Percentiles rank a stretch among this genome's conserved stretches.
Conservation (phyloP, 2,888 invertebrate genomes). For the Drosophila borealis region DNA sequence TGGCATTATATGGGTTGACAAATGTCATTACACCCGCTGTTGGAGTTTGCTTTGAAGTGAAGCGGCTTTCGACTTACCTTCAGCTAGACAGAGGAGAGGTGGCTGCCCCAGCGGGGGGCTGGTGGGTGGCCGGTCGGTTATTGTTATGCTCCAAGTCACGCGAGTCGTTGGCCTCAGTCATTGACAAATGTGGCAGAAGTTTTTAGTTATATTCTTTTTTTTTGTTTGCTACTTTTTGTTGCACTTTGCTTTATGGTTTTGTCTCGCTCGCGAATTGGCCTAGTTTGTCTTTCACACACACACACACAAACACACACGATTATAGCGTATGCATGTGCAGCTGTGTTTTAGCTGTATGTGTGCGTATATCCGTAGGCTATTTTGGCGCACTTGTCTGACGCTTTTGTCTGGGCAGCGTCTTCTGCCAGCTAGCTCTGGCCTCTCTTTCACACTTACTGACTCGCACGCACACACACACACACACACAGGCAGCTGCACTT, state of each 20-base stretch:
- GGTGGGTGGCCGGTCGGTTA: slow-evolving; percentile 20
- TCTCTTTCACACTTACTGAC: neutral
- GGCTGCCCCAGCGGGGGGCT: neutral
- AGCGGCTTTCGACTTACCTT: slow-evolving; percentile 49
- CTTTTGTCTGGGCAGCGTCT: slow-evolving; percentile 59
- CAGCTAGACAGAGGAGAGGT: neutral
- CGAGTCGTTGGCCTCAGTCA: slow-evolving; percentile 71
- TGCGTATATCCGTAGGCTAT: slow-evolving; percentile 47
- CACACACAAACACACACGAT: slow-evolving; percentile 19
- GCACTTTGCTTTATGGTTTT: slow-evolving; percentile 49
- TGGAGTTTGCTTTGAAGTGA: slow-evolving; percentile 66
- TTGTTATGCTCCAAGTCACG: slow-evolving; percentile 62
- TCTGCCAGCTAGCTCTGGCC: slow-evolving; percentile 11
- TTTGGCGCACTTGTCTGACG: slow-evolving; percentile 59
- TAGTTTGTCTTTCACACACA: slow-evolving; percentile 63
- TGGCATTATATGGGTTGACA: slow-evolving; percentile 61
- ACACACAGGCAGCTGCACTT: slow-evolving; percentile 53
- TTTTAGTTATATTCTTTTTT: slow-evolving; percentile 42
- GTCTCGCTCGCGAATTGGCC: slow-evolving; percentile 69
- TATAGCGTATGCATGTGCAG: slow-evolving; percentile 9
- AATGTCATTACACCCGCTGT: slow-evolving; percentile 78
- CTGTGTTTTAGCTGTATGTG: slow-evolving; percentile 1
- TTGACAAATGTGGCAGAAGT: slow-evolving; percentile 69
- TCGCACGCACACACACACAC: slow-evolving; percentile 10
- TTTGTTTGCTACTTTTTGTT: slow-evolving; percentile 41